Base-by-base conservation (phyloP, 2,888 invertebrate genomes). In the Pollenia griseotomentosa region DNA sequence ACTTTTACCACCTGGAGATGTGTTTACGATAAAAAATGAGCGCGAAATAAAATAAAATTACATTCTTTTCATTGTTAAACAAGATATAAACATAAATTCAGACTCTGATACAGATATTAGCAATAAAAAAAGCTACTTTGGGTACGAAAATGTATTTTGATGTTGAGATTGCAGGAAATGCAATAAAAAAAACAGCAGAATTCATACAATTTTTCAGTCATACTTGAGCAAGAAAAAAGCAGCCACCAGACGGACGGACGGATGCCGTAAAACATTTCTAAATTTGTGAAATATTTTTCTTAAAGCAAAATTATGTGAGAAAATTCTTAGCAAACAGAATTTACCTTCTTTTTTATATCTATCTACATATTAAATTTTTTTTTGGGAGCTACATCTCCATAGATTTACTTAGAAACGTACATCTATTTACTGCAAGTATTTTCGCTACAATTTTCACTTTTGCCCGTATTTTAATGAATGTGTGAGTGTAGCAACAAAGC, bases 111-210 rank as follows among this genome's bases (percentile, higher is more conserved):
- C 57, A 59, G 57, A 11, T 59, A 33, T 8, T 14, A 33, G 16
- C 48, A 63, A 19, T 3, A 19, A 59, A 66, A 74, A 70, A 78
- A 59, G 42, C 42, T 44, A 65, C 40, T 66, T 68, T 51, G 48
- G 59, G 68, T 68, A 51, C 51, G 33, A 59, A 68, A 46, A 57
- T 63, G 19, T 71, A 19, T 70, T 10, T 55, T 42, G 42, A 42
- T 77, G 70, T 77, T 71, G 63, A 83, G 77, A 83, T 83, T 77
- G 75, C 70, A 83, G 83, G 83, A 83, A 77, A 77, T 77, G 77
- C 77, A 77, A 46, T 19, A 79, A 59, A 48, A 61, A 63, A 14
- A 65, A 51, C 42, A 66, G 42, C 14, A 44, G 53, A 81, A 8
- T 55, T 80, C 51, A 46, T 61, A 23, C 9, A 16, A 78, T 68